phyloP scores from a whole-genome alignment of 30 jellyfish, hydroid and myxozoan species.

The Clytia hemisphaerica region DNA sequence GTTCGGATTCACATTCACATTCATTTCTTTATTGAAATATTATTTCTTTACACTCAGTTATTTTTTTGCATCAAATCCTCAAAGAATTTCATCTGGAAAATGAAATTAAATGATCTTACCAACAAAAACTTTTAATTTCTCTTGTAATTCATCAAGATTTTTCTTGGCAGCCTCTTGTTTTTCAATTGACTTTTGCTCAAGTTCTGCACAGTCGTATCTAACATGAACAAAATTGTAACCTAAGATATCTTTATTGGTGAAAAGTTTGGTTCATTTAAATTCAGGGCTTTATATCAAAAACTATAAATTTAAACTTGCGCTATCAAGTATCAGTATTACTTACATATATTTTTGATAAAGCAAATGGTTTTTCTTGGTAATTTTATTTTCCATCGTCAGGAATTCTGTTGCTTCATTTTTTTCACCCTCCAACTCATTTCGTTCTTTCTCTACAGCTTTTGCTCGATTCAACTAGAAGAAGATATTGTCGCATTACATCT shows the following conservation, averaged over 20 bases:
- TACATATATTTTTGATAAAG: constrained; percentile 70
- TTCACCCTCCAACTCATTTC: constrained; percentile 83
- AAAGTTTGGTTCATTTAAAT: too few species aligned
- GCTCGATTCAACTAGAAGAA: constrained; percentile 74
- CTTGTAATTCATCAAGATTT: constrained; percentile 47
- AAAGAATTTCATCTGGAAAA: too few species aligned
- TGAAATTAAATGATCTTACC: constrained; percentile 11
- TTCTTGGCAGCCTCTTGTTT: constrained; percentile 42
- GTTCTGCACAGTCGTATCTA: constrained; percentile 48
- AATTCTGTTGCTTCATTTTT: constrained; percentile 71
- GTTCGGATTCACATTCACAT: too few species aligned
- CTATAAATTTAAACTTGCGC: too few species aligned
- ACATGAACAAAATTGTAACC: neutral
- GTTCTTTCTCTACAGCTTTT: constrained; percentile 87
- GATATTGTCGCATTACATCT: neutral
- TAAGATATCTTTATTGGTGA: too few species aligned
- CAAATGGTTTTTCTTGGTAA: constrained; percentile 46
- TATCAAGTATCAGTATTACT: neutral
- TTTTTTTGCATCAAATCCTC: too few species aligned
- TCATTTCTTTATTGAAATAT: too few species aligned
- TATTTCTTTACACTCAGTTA: too few species aligned
- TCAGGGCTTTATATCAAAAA: too few species aligned
- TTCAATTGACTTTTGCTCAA: constrained; percentile 38
- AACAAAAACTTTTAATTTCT: constrained; percentile 27
- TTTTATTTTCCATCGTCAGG: constrained; percentile 69